phyloP scores from a whole-genome alignment of 2,888 invertebrate genomes.

The Molorchus minor region DNA sequence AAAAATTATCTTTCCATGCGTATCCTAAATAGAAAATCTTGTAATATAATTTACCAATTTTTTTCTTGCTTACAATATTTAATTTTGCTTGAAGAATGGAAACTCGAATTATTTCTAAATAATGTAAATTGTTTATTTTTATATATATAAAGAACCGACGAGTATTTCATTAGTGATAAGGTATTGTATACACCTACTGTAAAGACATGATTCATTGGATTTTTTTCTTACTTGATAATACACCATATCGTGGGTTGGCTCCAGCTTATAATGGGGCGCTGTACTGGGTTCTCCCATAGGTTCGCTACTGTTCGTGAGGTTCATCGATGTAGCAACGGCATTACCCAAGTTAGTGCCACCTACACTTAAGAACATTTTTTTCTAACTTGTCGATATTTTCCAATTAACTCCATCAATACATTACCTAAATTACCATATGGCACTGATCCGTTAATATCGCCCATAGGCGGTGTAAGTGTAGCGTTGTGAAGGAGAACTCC shows the following conservation, averaged over 20 bases:
- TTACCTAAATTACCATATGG: constrained; percentile 63
- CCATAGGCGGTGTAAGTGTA: constrained; percentile 70
- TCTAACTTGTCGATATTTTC: too few relatives aligned
- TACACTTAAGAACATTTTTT: constrained; percentile 43
- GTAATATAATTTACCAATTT: too few relatives aligned
- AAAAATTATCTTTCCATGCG: background rate
- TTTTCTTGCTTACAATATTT: too few relatives aligned
- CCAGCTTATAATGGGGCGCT: constrained; percentile 72
- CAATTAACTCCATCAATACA: background rate
- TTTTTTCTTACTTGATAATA: constrained; percentile 78
- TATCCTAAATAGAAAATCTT: too few relatives aligned
- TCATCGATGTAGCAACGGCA: constrained; percentile 81
- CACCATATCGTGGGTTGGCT: constrained; percentile 77
- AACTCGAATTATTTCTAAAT: too few relatives aligned
- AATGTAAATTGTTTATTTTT: too few relatives aligned
- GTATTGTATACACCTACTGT: background rate
- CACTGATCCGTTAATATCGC: constrained; percentile 68
- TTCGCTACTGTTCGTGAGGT: constrained; percentile 78
- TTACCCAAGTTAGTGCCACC: constrained; percentile 75
- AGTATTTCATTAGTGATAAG: background rate
- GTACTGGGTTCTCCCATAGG: constrained; percentile 70
- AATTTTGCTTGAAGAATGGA: too few relatives aligned
- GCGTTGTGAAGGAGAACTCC: constrained; percentile 74
- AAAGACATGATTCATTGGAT: background rate
- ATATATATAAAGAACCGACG: too few relatives aligned